Conservation (phyloP, 2,113 vertebrate genomes). For the Anseranas semipalmata region DNA sequence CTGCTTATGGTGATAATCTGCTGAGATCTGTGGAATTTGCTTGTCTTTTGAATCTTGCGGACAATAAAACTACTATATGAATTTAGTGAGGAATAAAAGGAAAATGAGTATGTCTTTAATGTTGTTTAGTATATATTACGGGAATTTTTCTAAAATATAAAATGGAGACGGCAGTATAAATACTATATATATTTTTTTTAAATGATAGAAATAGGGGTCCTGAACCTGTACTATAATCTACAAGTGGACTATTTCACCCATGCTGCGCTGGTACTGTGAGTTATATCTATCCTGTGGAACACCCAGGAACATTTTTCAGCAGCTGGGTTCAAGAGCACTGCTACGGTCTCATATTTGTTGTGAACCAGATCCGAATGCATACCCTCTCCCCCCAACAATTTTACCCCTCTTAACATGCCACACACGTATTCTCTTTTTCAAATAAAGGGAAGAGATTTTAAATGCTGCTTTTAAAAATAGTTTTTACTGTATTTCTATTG, state of each 20-base stretch:
- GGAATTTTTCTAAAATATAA: neutral
- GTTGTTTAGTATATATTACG: neutral
- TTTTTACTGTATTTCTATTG: neutral
- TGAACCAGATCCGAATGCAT: neutral
- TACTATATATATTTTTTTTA: neutral
- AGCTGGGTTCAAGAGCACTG: neutral
- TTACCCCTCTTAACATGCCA: neutral
- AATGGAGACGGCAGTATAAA: neutral
- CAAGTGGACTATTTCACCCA: neutral
- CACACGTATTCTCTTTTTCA: neutral
- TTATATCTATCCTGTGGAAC: neutral
- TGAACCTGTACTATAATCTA: neutral
- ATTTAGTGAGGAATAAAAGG: neutral
- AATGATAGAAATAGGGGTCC: neutral
- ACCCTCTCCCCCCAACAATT: neutral
- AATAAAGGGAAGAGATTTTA: neutral
- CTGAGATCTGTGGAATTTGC: slow-evolving; percentile 50
- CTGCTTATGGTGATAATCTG: slow-evolving; percentile 21
- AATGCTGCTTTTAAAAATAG: slow-evolving; percentile 26
- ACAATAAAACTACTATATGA: slow-evolving; percentile 18
- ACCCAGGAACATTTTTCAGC: neutral
- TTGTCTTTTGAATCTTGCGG: neutral
- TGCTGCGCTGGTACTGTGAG: neutral
- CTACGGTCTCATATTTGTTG: neutral
- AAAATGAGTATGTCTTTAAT: neutral